Percentiles rank a stretch among this genome's conserved stretches.
phyloP scores from a whole-genome alignment of 2,888 invertebrate species.

The Cotesia congregata region DNA sequence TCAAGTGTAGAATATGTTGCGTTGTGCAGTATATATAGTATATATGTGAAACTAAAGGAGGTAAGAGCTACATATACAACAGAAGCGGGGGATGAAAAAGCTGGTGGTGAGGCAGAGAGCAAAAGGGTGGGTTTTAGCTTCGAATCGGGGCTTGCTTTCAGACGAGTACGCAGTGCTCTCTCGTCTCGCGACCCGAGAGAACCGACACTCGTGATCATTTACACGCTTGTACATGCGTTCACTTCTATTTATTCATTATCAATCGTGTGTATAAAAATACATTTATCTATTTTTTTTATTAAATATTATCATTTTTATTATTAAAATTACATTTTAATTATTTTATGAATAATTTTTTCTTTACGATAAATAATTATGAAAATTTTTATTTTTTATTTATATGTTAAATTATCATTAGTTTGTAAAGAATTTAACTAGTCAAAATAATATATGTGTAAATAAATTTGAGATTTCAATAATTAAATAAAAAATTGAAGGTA shows the following conservation, averaged over 20 bases:
- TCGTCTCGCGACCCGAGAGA: slow-evolving; percentile 60
- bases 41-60: slow-evolving; percentile 17
- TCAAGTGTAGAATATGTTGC: slow-evolving; percentile 26
- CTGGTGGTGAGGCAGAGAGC: slow-evolving; percentile 38
- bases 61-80: slow-evolving; percentile 36
- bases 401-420: slow-evolving; percentile 15
- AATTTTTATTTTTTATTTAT: slow-evolving; percentile 12
- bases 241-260: slow-evolving; percentile 21
- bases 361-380: neutral
- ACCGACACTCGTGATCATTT: slow-evolving; percentile 46
- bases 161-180: slow-evolving; percentile 60
- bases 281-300: neutral
- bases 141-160: slow-evolving; percentile 60
- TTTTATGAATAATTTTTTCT: too few species aligned
- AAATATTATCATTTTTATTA: slow-evolving; percentile 16
- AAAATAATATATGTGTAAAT: slow-evolving; percentile 4
- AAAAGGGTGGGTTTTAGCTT: slow-evolving; percentile 51
- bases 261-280: slow-evolving; percentile 33
- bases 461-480: slow-evolving; percentile 7
- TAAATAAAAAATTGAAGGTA: neutral
- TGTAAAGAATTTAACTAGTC: slow-evolving; percentile 1
- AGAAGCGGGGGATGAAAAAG: slow-evolving; percentile 35
- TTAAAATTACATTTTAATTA: neutral
- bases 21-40: slow-evolving; percentile 19
- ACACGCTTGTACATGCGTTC: slow-evolving; percentile 30